Evolutionary conservation across 1,140 invertebrate species (phyloP).

Genomic region (Pararge aegeria): DNA sequence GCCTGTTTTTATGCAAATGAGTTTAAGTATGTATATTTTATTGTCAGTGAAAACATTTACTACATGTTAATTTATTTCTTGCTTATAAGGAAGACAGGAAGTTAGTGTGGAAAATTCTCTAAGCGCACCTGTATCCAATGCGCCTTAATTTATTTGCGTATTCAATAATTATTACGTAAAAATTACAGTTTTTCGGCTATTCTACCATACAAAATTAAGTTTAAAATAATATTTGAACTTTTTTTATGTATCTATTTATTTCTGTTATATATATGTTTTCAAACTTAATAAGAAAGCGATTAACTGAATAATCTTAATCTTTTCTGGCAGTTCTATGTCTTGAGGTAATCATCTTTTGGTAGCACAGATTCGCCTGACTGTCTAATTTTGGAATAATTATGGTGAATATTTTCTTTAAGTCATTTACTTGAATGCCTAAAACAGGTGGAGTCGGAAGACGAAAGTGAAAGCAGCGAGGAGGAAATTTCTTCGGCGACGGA

Average conservation of each 20-base stretch:
- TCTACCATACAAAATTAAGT: no score
- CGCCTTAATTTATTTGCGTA: neutral
- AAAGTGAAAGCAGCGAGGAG: slow-evolving; percentile 83
- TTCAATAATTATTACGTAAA: neutral
- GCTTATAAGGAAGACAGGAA: slow-evolving; percentile 46
- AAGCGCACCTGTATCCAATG: slow-evolving; percentile 2
- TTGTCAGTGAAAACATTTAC: neutral
- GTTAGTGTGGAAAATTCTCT: slow-evolving; percentile 52
- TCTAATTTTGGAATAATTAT: no score
- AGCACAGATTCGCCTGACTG: no score
- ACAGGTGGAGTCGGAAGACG: slow-evolving; percentile 84
- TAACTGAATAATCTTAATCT: no score
- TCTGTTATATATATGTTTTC: no score
- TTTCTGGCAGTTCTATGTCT: no score
- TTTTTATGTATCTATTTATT: no score
- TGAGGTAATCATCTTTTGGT: no score
- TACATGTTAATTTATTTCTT: slow-evolving; percentile 3
- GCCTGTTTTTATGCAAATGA: neutral
- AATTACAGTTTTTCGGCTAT: no score
- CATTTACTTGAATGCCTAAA: neutral
- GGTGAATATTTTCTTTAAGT: no score
- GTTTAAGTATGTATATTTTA: neutral
- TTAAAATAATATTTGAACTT: no score
- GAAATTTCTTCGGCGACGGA: slow-evolving; percentile 92
- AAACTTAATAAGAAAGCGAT: no score